phyloP scores from a whole-genome alignment of 2,113 vertebrate species.

The Vireo altiloquus region DNA sequence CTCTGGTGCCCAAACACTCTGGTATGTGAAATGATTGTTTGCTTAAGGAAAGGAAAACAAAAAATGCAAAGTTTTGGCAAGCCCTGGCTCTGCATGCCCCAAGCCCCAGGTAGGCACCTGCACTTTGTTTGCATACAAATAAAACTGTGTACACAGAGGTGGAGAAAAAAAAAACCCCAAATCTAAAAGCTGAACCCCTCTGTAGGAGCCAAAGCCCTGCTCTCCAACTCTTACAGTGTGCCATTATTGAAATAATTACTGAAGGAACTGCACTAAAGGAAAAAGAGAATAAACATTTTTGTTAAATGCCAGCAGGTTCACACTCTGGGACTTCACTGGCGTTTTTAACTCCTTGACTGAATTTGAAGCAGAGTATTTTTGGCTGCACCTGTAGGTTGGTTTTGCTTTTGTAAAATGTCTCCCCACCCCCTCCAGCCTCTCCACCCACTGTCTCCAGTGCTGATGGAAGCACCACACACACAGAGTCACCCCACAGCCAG shows the following conservation, averaged over 20 bases:
- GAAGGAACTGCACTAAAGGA: background rate
- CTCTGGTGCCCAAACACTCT: background rate
- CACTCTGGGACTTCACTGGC: background rate
- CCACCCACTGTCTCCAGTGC: background rate
- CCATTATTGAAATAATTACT: background rate
- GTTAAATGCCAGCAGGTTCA: background rate
- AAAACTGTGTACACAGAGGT: background rate
- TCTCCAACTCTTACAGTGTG: background rate
- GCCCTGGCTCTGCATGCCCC: background rate
- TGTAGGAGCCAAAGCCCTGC: background rate
- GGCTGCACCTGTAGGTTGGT: background rate
- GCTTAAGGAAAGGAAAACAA: background rate
- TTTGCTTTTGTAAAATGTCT: background rate
- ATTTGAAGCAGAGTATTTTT: background rate
- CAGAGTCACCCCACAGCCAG: background rate
- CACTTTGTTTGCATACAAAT: slow-evolving; percentile 17
- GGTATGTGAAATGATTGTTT: background rate
- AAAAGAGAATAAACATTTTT: background rate
- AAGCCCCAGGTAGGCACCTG: background rate
- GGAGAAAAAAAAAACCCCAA: background rate
- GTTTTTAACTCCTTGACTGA: background rate
- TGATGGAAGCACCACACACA: background rate
- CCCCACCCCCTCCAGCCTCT: background rate
- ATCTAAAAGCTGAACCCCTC: background rate
- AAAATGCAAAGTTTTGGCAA: background rate